phyloP scores from a whole-genome alignment of 2,113 vertebrate genomes.

The Lates calcarifer region DNA sequence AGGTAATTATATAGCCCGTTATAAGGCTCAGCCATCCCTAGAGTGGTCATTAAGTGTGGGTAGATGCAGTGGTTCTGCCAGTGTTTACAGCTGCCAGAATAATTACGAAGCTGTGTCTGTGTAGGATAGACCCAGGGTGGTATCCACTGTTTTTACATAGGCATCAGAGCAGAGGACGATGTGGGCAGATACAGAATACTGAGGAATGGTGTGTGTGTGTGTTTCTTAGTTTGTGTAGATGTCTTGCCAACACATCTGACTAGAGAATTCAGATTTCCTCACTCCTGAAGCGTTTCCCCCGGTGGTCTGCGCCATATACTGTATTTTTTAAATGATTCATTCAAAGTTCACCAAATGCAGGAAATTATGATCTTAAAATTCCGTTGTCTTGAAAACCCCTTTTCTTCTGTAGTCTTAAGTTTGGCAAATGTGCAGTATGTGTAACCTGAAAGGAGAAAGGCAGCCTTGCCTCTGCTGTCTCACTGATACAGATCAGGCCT shows the following conservation, averaged over 20 bases:
- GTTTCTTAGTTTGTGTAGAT: conserved; percentile 10
- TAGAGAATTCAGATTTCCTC: background rate
- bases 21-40: conserved; percentile 73
- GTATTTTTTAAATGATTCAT: too few species aligned
- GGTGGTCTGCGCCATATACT: background rate
- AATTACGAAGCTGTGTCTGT: conserved; percentile 65
- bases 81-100: conserved; percentile 59
- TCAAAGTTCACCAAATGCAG: too few species aligned
- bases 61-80: conserved; percentile 60
- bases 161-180: conserved; percentile 40
- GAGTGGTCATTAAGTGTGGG: conserved; percentile 75
- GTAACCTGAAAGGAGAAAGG: background rate
- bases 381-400: too few species aligned
- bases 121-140: conserved; percentile 43
- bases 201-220: conserved; percentile 18
- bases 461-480: background rate
- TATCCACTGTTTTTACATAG: conserved; percentile 48
- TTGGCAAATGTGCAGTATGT: background rate
- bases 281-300: background rate
- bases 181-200: conserved; percentile 30
- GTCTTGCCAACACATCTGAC: conserved; percentile 3
- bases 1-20: conserved; percentile 79
- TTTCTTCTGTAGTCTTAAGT: too few species aligned
- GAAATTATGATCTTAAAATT: too few species aligned
- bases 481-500: conserved; percentile 16